These are phyloP conservation scores for Psittacula echo DNA, from an alignment of 2,797 vertebrate species.

Conservation along the genomic window DNA sequence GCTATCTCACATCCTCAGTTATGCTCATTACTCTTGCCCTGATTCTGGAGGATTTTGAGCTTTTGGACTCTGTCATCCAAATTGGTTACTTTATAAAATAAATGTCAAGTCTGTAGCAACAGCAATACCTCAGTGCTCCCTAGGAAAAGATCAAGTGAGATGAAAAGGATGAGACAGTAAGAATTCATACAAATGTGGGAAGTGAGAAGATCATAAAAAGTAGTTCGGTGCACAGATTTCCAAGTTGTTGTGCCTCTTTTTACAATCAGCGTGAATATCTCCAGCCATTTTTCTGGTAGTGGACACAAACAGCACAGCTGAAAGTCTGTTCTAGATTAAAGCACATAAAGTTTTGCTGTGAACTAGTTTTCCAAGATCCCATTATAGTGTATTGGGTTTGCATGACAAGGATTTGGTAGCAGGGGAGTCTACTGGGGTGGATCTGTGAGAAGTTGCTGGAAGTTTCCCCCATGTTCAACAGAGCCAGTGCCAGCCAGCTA, in stretches of 20 bases:
- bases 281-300: not conserved
- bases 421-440: fast-evolving
- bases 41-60: not conserved
- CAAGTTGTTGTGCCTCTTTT: not conserved
- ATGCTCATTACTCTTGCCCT: not conserved
- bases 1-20: not conserved
- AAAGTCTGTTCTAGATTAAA: not conserved
- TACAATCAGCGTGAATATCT: not conserved
- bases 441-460: not conserved
- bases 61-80: not conserved
- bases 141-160: fast-evolving
- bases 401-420: not conserved
- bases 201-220: not conserved
- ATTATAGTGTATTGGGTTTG: not conserved
- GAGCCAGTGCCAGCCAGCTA: fast-evolving
- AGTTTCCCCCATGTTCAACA: not conserved
- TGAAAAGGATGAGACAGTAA: not conserved
- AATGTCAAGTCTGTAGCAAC: not conserved
- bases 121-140: not conserved
- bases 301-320: not conserved
- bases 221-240: not conserved
- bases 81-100: not conserved
- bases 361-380: not conserved
- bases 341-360: not conserved
- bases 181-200: not conserved